Percentiles rank a stretch among this genome's conserved stretches.
These are phyloP conservation scores for Euleptes europaea DNA, from an alignment of 2,113 vertebrate genomes.

Conservation along the genomic window DNA sequence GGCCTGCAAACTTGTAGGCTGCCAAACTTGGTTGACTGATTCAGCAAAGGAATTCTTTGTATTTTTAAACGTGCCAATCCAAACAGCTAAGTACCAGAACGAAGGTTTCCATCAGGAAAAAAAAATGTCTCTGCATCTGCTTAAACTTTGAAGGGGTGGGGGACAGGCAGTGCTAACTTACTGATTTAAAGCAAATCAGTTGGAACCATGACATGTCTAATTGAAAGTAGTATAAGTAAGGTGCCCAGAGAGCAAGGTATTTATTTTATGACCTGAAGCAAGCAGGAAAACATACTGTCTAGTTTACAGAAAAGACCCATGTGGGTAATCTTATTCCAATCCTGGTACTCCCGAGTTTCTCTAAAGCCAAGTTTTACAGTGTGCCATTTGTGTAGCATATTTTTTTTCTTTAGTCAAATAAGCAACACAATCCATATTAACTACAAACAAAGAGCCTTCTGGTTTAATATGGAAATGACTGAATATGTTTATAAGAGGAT, in stretches of 20 bases:
- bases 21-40: too few species aligned
- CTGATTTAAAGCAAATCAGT: conserved; percentile 38
- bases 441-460: background rate
- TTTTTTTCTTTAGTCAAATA: conserved; percentile 31
- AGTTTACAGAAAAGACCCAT: conserved; percentile 58
- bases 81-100: background rate
- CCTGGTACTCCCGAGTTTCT: conserved; percentile 28
- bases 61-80: too few species aligned
- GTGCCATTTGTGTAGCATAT: background rate
- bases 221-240: too few species aligned
- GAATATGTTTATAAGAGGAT: background rate
- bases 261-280: conserved; percentile 47
- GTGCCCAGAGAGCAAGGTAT: conserved; percentile 31
- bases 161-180: conserved; percentile 1
- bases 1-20: too few species aligned
- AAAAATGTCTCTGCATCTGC: conserved; percentile 1
- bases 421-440: conserved; percentile 9
- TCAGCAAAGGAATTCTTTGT: too few species aligned
- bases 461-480: too few species aligned
- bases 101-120: conserved; percentile 1
- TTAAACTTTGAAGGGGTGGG: background rate
- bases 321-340: conserved; percentile 31
- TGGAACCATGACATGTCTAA: too few species aligned
- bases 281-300: conserved; percentile 28
- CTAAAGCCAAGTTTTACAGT: conserved; percentile 16